A percentile compares a stretch with the other conserved stretches of the same genome.
Conservation (phyloP, 2,113 vertebrate genomes). For the Pteruthius melanotis region DNA sequence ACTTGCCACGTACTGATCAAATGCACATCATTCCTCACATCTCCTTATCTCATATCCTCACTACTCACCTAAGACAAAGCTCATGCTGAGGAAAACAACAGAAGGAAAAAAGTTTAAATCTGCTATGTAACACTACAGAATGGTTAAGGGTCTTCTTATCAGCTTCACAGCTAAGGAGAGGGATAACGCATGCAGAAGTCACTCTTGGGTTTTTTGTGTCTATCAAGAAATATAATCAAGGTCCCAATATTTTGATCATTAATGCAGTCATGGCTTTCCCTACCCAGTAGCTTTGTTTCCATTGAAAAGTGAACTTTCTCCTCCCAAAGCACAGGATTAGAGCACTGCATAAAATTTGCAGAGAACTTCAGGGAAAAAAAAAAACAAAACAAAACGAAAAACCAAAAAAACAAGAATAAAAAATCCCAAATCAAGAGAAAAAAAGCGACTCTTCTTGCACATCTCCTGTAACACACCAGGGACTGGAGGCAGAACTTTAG, state of each 20-base stretch:
- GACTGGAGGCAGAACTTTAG: not conserved
- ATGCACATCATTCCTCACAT: not conserved
- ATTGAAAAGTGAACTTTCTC: not conserved
- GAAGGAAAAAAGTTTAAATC: no score
- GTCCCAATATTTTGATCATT: not conserved
- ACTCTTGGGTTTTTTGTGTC: not conserved
- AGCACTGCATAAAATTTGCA: not conserved
- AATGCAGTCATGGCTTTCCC: not conserved
- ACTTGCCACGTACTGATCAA: not conserved
- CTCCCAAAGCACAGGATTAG: not conserved
- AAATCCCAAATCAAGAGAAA: not conserved
- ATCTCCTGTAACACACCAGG: not conserved
- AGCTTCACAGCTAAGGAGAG: not conserved
- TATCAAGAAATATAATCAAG: not conserved
- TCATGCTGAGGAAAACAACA: not conserved
- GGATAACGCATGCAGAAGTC: not conserved
- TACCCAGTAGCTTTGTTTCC: not conserved
- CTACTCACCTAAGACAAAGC: not conserved
- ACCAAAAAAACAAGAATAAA: no score
- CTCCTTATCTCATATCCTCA: not conserved
- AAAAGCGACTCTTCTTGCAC: not conserved
- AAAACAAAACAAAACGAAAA: no score
- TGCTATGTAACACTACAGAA: not conserved
- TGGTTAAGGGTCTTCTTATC: not conserved
- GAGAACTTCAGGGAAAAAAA: not conserved